Percentiles rank a stretch among this genome's conserved stretches.
Conservation (phyloP, 2,113 vertebrate species). For the Felis chaus region DNA sequence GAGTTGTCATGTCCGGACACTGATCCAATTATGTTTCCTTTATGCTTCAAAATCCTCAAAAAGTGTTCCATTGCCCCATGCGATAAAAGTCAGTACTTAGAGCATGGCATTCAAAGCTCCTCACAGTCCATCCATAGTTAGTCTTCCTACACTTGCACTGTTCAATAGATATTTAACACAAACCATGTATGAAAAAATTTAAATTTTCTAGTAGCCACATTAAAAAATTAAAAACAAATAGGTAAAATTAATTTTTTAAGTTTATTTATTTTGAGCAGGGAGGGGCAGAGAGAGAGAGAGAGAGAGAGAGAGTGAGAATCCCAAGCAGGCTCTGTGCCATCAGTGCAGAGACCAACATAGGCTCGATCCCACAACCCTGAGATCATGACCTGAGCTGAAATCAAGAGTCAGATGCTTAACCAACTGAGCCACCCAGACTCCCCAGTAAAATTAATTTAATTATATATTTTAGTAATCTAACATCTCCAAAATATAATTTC, state of each 20-base stretch:
- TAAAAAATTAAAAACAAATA: constrained; percentile 16
- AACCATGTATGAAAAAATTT: background rate
- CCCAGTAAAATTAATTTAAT: background rate
- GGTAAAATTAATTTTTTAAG: too few relatives aligned
- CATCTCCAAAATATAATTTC: background rate
- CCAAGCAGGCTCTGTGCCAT: too few relatives aligned
- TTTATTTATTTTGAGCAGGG: too few relatives aligned
- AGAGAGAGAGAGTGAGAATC: too few relatives aligned
- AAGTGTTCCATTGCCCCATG: background rate
- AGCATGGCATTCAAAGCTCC: background rate
- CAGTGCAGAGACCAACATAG: too few relatives aligned
- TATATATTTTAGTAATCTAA: background rate
- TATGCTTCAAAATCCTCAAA: background rate
- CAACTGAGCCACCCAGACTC: too few relatives aligned
- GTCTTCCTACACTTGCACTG: background rate
- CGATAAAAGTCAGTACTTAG: background rate
- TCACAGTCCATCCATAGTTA: background rate
- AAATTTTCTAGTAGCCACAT: background rate
- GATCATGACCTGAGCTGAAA: too few relatives aligned
- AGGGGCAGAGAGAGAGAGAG: too few relatives aligned
- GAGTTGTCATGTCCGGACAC: background rate
- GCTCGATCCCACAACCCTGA: too few relatives aligned
- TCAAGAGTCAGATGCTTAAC: too few relatives aligned
- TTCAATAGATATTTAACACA: background rate
- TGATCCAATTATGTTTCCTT: background rate